Base-by-base conservation (phyloP, 1,140 invertebrate species). In the Zaprionus tsacasi region DNA sequence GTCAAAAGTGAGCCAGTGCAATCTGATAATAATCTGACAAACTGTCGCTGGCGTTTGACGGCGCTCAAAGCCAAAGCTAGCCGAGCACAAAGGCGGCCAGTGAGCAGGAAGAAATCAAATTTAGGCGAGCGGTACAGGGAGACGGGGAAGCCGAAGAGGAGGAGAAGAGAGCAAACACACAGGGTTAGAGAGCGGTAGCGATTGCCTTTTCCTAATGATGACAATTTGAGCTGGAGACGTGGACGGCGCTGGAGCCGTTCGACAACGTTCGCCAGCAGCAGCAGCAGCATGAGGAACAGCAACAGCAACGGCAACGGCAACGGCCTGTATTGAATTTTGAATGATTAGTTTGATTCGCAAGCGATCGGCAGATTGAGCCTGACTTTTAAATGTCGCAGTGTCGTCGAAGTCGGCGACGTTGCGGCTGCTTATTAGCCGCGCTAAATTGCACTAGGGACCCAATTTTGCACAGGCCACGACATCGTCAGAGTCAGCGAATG, bases 11-110 rank as follows among this genome's bases (percentile, higher is more conserved):
- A 91, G 86, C 75, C 87, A 91, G 82, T 91, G 85, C 89, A 91
- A 89, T 91, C 85, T 81, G 89, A 91, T 91, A 91, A 91, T 83
- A 91, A 91, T 91, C 89, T 91, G 89, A 91, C 89, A 91, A 91
- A 91, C 89, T 91, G 89, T 91, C 89, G 89, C 79, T 81, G 81
- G 86, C 83, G 83, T 88, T 88, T 88, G 83, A 88, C 79, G 83
- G 78, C 78, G 85, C 83, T 50, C 68, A 81, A 81, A 81, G 78
- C 72, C 50, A 65, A 61, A 70, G 82, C 79, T 8, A 64, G 54
- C n/a, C 40, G 7, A 56, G 70, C 83, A 88, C 85, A 88, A 88
- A 88, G 81, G 75, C 73, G 68, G 61, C 54, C 71, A 70, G 58
- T 58, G 40, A 85, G 78, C 85, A 89, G 85, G 81, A 89, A 89